phyloP scores from a whole-genome alignment of 64 coral and sea anemone species.

The Montipora foliosa region DNA sequence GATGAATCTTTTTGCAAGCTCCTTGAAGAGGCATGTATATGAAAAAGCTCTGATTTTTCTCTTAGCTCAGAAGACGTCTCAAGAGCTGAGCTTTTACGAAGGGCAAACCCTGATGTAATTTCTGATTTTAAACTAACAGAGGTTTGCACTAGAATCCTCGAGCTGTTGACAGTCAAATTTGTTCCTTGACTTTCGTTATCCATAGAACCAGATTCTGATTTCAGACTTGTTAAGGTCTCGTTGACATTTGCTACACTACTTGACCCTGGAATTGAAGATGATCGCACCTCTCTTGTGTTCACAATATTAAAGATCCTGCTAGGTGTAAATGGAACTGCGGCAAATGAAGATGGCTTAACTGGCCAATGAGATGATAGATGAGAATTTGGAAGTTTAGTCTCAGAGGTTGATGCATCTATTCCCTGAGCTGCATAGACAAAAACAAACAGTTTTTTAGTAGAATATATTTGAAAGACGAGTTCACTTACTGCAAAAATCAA shows the following conservation, averaged over 20 bases:
- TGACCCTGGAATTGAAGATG: background rate
- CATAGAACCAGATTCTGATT: background rate
- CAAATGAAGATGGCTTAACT: background rate
- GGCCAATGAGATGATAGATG: background rate
- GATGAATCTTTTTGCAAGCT: background rate
- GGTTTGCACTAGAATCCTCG: background rate
- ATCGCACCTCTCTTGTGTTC: background rate
- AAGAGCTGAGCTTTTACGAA: background rate
- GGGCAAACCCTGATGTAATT: background rate
- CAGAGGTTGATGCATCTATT: background rate
- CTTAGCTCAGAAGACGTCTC: background rate
- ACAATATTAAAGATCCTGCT: background rate
- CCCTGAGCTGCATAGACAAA: slow-evolving; percentile 1
- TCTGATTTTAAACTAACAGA: too few species aligned
- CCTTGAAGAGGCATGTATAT: background rate
- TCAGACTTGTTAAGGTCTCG: background rate
- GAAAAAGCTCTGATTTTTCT: background rate
- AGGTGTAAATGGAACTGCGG: background rate
- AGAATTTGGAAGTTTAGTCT: background rate
- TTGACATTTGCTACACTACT: background rate
- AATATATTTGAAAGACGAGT: too few species aligned
- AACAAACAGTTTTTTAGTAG: background rate
- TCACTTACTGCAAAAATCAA: too few species aligned
- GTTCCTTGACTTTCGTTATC: background rate
- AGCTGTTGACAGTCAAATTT: background rate